A percentile compares a stretch with the other conserved stretches of the same genome.
These are phyloP conservation scores for Falco naumanni DNA, from an alignment of 2,797 vertebrate species.

Conservation along the genomic window DNA sequence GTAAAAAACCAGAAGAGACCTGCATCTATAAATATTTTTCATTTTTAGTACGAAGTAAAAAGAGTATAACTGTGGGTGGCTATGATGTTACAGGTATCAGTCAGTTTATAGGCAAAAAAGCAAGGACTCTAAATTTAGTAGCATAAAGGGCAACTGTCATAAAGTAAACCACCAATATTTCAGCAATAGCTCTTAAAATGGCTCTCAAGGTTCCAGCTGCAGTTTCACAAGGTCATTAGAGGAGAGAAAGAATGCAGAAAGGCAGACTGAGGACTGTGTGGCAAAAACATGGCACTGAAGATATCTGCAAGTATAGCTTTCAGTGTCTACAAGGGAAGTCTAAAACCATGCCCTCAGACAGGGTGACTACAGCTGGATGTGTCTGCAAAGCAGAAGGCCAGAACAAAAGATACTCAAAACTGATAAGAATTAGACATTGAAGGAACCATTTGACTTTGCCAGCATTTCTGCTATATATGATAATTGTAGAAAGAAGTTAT, in stretches of 20 bases:
- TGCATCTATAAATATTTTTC: not conserved
- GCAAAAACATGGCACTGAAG: not conserved
- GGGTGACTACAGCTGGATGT: not conserved
- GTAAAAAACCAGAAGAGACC: not conserved
- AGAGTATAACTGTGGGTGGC: not conserved
- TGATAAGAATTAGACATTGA: not conserved
- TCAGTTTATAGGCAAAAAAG: not conserved
- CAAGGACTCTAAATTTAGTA: not conserved
- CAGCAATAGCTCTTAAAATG: not conserved
- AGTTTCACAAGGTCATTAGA: not conserved
- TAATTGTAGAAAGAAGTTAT: not conserved
- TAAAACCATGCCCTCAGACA: not conserved
- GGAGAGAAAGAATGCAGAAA: not conserved
- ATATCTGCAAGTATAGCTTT: not conserved
- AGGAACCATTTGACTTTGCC: not conserved
- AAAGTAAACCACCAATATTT: not conserved
- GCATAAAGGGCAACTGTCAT: not conserved
- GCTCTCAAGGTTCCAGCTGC: not conserved
- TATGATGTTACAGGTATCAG: not conserved
- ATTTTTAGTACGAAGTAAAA: conserved; percentile 13
- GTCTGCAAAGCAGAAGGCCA: not conserved
- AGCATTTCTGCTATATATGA: not conserved
- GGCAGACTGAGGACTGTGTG: not conserved
- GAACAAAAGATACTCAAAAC: not conserved
- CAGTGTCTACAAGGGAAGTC: not conserved